Conservation (phyloP, 2,113 vertebrate genomes). For the Oryzias curvinotus region DNA sequence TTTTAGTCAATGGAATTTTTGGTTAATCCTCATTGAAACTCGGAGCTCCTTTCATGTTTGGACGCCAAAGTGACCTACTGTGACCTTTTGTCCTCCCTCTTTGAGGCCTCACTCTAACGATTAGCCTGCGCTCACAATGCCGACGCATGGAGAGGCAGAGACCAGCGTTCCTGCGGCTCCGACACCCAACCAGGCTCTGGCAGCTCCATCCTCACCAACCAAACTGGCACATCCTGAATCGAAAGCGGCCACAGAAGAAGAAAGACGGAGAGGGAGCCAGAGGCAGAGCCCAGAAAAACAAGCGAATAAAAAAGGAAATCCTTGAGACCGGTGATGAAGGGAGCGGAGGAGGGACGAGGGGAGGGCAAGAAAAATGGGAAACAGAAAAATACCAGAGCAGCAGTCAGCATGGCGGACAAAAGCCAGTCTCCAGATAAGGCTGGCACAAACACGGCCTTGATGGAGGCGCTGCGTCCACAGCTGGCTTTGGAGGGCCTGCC, state of each 20-base stretch:
- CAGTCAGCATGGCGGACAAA: slow-evolving; percentile 73
- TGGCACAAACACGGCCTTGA: slow-evolving; percentile 70
- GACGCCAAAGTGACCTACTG: slow-evolving; percentile 73
- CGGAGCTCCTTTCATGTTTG: slow-evolving; percentile 76
- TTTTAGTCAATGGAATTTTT: slow-evolving; percentile 75
- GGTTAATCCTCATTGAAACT: slow-evolving; percentile 81
- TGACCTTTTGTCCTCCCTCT: slow-evolving; percentile 81
- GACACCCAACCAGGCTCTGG: slow-evolving; percentile 60
- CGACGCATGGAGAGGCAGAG: slow-evolving; percentile 66
- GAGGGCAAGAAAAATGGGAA: slow-evolving; percentile 58
- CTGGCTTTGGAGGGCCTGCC: slow-evolving; percentile 62
- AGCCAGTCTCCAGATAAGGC: slow-evolving; percentile 69
- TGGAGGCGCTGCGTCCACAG: slow-evolving; percentile 46
- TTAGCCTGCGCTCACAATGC: slow-evolving; percentile 77
- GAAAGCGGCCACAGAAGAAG: slow-evolving; percentile 55
- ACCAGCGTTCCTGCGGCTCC: slow-evolving; percentile 62
- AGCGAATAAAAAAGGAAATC: slow-evolving; percentile 63
- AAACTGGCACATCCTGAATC: slow-evolving; percentile 72
- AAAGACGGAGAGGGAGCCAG: slow-evolving; percentile 43
- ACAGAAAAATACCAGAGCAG: slow-evolving; percentile 75
- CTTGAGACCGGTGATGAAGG: slow-evolving; percentile 52
- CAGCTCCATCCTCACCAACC: slow-evolving; percentile 58
- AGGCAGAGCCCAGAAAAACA: slow-evolving; percentile 39
- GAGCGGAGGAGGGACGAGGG: slow-evolving; percentile 46
- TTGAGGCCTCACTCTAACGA: slow-evolving; percentile 74